A percentile compares a stretch with the other conserved stretches of the same genome.
Evolutionary conservation across 1,140 invertebrate species (phyloP).

Genomic region (Brachystomella parvula): DNA sequence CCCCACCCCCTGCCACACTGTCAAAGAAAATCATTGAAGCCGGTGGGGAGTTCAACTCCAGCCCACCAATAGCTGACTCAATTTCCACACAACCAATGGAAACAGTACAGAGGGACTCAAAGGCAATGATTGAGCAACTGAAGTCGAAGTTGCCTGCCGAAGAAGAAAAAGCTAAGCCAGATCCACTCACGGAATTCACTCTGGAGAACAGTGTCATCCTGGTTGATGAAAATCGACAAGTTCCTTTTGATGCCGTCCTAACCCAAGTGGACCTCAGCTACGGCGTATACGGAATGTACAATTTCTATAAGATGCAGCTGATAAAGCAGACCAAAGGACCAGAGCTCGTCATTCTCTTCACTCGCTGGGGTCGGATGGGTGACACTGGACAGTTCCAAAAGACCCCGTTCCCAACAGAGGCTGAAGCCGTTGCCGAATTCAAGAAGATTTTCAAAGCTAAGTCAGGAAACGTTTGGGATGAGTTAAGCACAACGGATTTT

Average conservation of each 20-base stretch:
- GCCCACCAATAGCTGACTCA: background rate
- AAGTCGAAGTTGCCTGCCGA: background rate
- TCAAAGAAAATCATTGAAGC: background rate
- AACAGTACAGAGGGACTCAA: background rate
- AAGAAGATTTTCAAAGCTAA: conserved; percentile 47
- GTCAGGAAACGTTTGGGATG: conserved; percentile 48
- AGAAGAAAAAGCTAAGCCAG: background rate
- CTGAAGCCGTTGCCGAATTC: conserved; percentile 49
- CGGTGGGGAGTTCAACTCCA: background rate
- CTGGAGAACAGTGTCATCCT: conserved; percentile 34
- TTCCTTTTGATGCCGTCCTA: conserved; percentile 46
- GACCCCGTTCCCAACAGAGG: conserved; percentile 45
- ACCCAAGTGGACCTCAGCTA: conserved; percentile 47
- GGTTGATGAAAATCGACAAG: conserved; percentile 39
- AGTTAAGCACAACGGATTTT: conserved; percentile 41
- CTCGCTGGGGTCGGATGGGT: conserved; percentile 51
- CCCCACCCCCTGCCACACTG: too few species aligned
- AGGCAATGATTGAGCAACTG: conserved; percentile 8
- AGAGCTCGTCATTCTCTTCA: conserved; percentile 48
- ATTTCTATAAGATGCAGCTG: conserved; percentile 52
- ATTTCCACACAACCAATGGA: background rate
- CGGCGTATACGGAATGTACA: conserved; percentile 47
- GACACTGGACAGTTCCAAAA: conserved; percentile 47
- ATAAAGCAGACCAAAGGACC: conserved; percentile 42
- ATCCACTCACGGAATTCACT: conserved; percentile 19